phyloP scores from a whole-genome alignment of 2,888 invertebrate genomes.

The Zaprionus lineosus region DNA sequence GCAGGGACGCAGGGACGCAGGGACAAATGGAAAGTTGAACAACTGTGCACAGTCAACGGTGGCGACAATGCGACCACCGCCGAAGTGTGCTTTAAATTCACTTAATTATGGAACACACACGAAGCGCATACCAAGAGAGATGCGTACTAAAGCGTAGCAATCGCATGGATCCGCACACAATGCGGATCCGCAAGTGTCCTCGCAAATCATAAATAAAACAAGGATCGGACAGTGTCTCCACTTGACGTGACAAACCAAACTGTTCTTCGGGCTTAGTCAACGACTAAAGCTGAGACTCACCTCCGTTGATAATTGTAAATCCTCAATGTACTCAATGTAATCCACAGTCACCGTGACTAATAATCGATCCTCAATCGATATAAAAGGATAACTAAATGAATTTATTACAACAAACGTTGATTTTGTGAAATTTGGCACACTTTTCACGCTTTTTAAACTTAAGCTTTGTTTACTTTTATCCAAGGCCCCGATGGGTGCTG shows the following conservation, averaged over 20 bases:
- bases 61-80: constrained; percentile 67
- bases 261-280: neutral
- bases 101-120: constrained; percentile 82
- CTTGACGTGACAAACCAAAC: neutral
- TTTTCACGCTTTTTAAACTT: too few species aligned
- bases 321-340: constrained; percentile 11
- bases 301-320: constrained; percentile 43
- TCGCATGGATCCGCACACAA: constrained; percentile 44
- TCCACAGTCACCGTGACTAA: constrained; percentile 34
- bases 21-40: neutral
- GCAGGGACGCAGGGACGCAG: too few species aligned
- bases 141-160: constrained; percentile 29
- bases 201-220: constrained; percentile 76
- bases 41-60: neutral
- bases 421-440: too few species aligned
- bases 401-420: too few species aligned
- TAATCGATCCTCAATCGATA: too few species aligned
- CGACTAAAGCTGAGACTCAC: constrained; percentile 11
- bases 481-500: too few species aligned
- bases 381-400: too few species aligned
- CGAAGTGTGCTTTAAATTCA: constrained; percentile 77
- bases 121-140: constrained; percentile 71
- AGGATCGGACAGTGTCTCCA: constrained; percentile 33
- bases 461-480: too few species aligned
- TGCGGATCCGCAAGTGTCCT: constrained; percentile 49